Evolutionary conservation across 1,140 invertebrate genomes (phyloP).

Genomic region (Hycleus cichorii): DNA sequence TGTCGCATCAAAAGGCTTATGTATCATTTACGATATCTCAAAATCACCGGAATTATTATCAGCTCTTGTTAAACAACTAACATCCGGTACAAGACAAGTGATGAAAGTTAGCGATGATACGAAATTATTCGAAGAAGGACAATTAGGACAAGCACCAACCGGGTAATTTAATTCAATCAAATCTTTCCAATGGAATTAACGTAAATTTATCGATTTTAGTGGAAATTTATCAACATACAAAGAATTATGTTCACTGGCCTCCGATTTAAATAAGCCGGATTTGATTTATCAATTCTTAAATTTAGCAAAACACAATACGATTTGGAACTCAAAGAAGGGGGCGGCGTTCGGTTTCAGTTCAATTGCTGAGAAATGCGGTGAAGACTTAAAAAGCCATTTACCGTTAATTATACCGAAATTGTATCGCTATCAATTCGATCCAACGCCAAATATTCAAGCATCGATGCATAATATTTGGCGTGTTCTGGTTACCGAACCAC

Average conservation of each 20-base stretch:
- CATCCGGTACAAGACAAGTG: conserved; percentile 66
- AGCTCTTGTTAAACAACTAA: conserved; percentile 73
- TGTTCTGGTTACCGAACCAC: conserved; percentile 76
- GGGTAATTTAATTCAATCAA: conserved; percentile 50
- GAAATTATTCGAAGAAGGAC: conserved; percentile 80
- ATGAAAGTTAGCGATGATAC: conserved; percentile 72
- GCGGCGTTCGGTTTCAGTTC: conserved; percentile 87
- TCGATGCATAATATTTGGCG: conserved; percentile 91
- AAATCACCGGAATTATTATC: conserved; percentile 64
- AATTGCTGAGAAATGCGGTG: conserved; percentile 70
- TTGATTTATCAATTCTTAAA: conserved; percentile 94
- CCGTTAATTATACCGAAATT: conserved; percentile 81
- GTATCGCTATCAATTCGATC: conserved; percentile 86
- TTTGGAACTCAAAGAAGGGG: conserved; percentile 89
- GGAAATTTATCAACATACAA: conserved; percentile 86
- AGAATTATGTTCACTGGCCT: conserved; percentile 87
- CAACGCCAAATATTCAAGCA: conserved; percentile 80
- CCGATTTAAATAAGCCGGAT: conserved; percentile 89
- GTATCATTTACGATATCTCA: conserved; percentile 76
- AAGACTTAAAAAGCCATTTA: conserved; percentile 73
- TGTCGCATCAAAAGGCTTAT: conserved; percentile 83
- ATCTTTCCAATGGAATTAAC: not conserved
- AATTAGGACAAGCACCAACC: conserved; percentile 74
- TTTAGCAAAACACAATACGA: conserved; percentile 85
- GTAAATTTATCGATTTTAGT: conserved; percentile 41